phyloP scores from a whole-genome alignment of 2,113 vertebrate genomes.

The Myiopsitta monachus region DNA sequence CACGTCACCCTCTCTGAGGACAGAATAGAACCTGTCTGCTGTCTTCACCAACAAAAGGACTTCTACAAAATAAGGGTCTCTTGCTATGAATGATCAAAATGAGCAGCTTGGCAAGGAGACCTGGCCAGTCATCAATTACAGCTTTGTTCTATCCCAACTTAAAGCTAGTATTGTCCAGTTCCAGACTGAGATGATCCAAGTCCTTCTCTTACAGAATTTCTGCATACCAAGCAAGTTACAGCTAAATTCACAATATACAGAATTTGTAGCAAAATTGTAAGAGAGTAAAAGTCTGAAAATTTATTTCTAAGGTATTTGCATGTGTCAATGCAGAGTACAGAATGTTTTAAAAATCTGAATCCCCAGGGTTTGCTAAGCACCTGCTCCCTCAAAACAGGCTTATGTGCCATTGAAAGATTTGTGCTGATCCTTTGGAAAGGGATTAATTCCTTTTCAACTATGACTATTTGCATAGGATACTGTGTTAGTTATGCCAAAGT shows the following conservation, averaged over 20 bases:
- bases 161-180: not conserved
- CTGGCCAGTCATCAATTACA: not conserved
- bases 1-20: not conserved
- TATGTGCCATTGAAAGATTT: constrained; percentile 7
- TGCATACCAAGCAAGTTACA: not conserved
- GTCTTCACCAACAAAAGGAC: constrained; percentile 15
- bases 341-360: constrained; percentile 7
- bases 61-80: constrained; percentile 28
- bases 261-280: not conserved
- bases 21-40: constrained; percentile 26
- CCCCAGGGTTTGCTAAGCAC: constrained; percentile 4
- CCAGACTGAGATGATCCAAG: not conserved
- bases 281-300: not conserved
- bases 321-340: not conserved
- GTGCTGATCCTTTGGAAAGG: not conserved
- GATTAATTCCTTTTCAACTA: constrained; percentile 24
- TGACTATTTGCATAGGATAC: not conserved
- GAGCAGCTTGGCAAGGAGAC: not conserved
- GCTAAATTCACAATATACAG: not conserved
- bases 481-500: not conserved
- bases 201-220: not conserved
- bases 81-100: constrained; percentile 26
- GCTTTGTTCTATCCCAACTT: not conserved
- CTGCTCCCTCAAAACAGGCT: constrained; percentile 17
- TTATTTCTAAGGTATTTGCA: not conserved